Base-by-base conservation (phyloP, 2,888 invertebrate species). In the Luperina nickerlii region DNA sequence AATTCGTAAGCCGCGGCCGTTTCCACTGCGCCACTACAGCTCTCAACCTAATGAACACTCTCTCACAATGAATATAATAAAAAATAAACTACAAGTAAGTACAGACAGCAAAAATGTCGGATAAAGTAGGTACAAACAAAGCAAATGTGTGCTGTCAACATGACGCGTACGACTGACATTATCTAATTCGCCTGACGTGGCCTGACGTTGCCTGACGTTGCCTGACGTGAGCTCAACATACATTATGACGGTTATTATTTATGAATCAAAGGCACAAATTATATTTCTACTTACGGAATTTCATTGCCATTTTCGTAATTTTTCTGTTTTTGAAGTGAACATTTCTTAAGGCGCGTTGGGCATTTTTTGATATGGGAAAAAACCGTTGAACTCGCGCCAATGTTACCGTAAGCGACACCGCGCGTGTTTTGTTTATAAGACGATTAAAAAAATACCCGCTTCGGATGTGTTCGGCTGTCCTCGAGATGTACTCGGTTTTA, bases 111-210 rank as follows among this genome's bases (percentile, higher is more conserved):
- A 83, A 74, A 67, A 68, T 74, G 54, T 71, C 63, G 13, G 38
- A 32, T 24, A 70, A 5, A 15, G 8, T 62, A 76, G 42, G 68
- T 60, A 76, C 51, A 71, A 76, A 76, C 54, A 18, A 45, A 74
- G 66, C 51, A 32, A 71, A 66, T 70, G 24, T 62, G 3, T 15
- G 15, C 72, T 78, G 78, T 78, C 82, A 84, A 75, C 81, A 70
- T 75, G 42, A 66, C 32, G 13, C 15, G 18, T 38, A 38, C 8
- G 57, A 75, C 66, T 73, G 72, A 84, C 72, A 69, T 73, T 84
- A 82, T 84, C 78, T 84, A 75, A 70, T 65, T 66, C 18, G 54
- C 20, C 32, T 82, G 82, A 82, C 66, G 54, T 15, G 15, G n/a
- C 18, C 24, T 48, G 66, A 60, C 27, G 60, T 48, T 2, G 48